Conservation (phyloP, 2,888 invertebrate species). For the Callyntrura sp. region DNA sequence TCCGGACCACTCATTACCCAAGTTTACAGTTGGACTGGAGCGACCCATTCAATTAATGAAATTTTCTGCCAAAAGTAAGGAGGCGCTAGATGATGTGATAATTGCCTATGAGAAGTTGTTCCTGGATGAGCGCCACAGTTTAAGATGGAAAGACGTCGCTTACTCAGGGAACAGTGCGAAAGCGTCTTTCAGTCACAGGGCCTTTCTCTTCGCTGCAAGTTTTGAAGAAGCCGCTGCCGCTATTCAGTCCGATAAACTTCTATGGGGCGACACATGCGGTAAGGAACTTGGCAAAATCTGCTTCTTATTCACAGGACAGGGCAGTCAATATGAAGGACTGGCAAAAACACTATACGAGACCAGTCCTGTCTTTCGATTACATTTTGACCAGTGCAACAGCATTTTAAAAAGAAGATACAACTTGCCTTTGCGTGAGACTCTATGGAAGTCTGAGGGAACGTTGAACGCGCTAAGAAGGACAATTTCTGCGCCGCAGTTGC, state of each 20-base stretch:
- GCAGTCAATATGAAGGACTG: slow-evolving; percentile 73
- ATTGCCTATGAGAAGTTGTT: background rate
- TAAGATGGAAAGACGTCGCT: slow-evolving; percentile 19
- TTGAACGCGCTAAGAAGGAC: too few species aligned
- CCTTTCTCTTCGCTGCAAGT: slow-evolving; percentile 27
- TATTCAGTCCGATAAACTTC: background rate
- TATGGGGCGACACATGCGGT: background rate
- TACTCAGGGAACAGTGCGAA: slow-evolving; percentile 59
- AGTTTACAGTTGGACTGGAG: background rate
- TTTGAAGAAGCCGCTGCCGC: slow-evolving; percentile 38
- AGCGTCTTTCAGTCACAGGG: slow-evolving; percentile 42
- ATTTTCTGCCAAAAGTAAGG: slow-evolving; percentile 60
- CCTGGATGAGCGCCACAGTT: background rate
- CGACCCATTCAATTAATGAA: slow-evolving; percentile 53
- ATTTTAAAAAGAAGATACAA: slow-evolving; percentile 27
- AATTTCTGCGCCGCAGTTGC: too few species aligned
- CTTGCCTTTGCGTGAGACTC: slow-evolving; percentile 1
- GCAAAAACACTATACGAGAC: slow-evolving; percentile 63
- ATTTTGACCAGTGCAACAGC: slow-evolving; percentile 67
- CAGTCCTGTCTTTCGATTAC: slow-evolving; percentile 55
- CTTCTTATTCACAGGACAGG: slow-evolving; percentile 78
- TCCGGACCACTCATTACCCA: slow-evolving; percentile 35
- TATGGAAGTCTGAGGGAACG: too few species aligned
- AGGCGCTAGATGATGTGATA: slow-evolving; percentile 30
- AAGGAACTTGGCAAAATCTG: slow-evolving; percentile 54